Base-by-base conservation (phyloP, 1,140 invertebrate species). In the Drosophila sechellia region DNA sequence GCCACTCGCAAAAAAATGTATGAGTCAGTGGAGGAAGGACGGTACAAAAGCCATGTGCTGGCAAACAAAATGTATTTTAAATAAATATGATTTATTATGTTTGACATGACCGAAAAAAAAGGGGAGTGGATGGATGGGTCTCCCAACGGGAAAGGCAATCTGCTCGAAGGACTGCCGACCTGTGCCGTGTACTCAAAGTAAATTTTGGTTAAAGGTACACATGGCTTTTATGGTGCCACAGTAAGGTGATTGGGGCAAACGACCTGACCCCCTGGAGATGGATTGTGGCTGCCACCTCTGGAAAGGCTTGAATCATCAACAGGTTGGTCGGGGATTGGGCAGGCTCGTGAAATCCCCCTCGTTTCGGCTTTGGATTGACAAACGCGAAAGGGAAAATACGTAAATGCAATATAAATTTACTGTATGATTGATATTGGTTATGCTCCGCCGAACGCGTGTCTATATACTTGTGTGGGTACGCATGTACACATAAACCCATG, bases 41-140 rank as follows among this genome's bases (percentile, higher is more conserved):
- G 17, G 11, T 5, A 31, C 20, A 22, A n/a, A 39, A 6, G 20
- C 22, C 43, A 31, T 22, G 43, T 12, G 43, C 15, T 50, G 56
- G 46, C 59, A 45, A 43, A 46, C 54, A 60, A 72, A 55, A 81
- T 86, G 71, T 83, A 79, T 83, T 87, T 87, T 83, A 87, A 87
- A 89, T 87, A 87, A 87, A 87, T 87, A 87, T 87, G 83, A 87
- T 87, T 87, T 87, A 89, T 87, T 87, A 89, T 83, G 79, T 87
- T 83, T 87, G 84, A 77, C 83, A 79, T 77, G 31, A 11, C 22
- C 49, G n/a, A 39, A 66, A 63, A 39, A 66, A 63, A 42, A 43
- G 35, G 5, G 20, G 45, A 8, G n/a, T 58, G 35, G 35, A 5
- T 39, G 42, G 42, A 20, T 45, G 42, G 42, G 20, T 45, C 6